These are phyloP conservation scores for Austrolebias charrua DNA, from an alignment of 2,797 vertebrate genomes.

Conservation along the genomic window DNA sequence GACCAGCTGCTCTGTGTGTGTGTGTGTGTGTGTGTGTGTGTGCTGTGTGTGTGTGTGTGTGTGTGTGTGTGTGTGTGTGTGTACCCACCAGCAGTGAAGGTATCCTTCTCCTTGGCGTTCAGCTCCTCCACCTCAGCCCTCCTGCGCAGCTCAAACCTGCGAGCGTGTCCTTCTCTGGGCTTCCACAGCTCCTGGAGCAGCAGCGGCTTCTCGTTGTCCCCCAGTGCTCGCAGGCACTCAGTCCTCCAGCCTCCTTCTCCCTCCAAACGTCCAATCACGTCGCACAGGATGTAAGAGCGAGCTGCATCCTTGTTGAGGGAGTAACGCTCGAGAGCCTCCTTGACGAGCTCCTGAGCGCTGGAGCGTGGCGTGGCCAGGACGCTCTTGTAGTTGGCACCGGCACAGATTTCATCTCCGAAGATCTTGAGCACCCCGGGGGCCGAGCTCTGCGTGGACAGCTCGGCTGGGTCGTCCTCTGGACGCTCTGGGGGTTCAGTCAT, in stretches of 20 bases:
- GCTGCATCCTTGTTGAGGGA: slow-evolving; percentile 85
- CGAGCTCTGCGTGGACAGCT: slow-evolving; percentile 93
- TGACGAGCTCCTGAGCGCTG: slow-evolving; percentile 89
- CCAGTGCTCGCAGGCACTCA: slow-evolving; percentile 86
- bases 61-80: slow-evolving; percentile 21
- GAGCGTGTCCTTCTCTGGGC: slow-evolving; percentile 88
- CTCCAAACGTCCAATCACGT: slow-evolving; percentile 87
- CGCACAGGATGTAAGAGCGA: slow-evolving; percentile 87
- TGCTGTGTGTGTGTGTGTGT: slow-evolving; percentile 18
- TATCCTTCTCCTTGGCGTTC: slow-evolving; percentile 90
- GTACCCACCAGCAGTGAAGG: slow-evolving; percentile 90
- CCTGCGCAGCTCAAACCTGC: slow-evolving; percentile 89
- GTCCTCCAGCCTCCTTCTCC: slow-evolving; percentile 86
- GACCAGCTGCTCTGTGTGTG: slow-evolving; percentile 49
- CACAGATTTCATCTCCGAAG: slow-evolving; percentile 91
- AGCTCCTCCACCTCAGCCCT: slow-evolving; percentile 89
- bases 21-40: slow-evolving; percentile 17
- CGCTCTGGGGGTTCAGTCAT: slow-evolving; percentile 75
- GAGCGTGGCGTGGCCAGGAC: slow-evolving; percentile 91
- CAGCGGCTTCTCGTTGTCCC: slow-evolving; percentile 91
- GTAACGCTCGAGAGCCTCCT: slow-evolving; percentile 93
- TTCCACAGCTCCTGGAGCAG: slow-evolving; percentile 96
- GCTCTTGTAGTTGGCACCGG: slow-evolving; percentile 94
- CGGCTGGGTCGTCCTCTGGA: slow-evolving; percentile 85
- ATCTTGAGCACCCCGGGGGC: slow-evolving; percentile 94